Conservation (phyloP, 2,888 invertebrate species). For the Lydus trimaculatus region DNA sequence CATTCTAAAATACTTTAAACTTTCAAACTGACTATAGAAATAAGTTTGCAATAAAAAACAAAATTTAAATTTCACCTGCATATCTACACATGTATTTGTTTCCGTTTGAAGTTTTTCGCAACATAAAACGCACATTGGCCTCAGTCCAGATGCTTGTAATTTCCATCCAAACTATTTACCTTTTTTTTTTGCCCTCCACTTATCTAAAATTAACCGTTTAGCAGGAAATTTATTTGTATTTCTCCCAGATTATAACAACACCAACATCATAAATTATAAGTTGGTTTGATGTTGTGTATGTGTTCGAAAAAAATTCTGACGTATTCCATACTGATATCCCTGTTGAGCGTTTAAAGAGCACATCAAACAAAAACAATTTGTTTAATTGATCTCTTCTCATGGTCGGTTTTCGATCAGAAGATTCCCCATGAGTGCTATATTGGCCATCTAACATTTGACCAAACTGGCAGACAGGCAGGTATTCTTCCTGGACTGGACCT, state of each 20-base stretch:
- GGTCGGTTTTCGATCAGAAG: constrained; percentile 42
- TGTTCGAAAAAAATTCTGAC: neutral
- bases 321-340: constrained; percentile 19
- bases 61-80: constrained; percentile 38
- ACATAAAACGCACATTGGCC: constrained; percentile 42
- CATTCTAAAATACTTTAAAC: constrained; percentile 52
- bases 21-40: constrained; percentile 34
- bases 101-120: constrained; percentile 41
- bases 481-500: constrained; percentile 12
- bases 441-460: constrained; percentile 31
- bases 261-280: constrained; percentile 8
- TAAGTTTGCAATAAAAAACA: constrained; percentile 19
- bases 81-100: constrained; percentile 30
- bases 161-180: constrained; percentile 17
- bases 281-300: constrained; percentile 8
- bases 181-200: neutral
- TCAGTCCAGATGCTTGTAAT: constrained; percentile 40
- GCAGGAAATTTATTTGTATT: constrained; percentile 17
- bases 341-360: constrained; percentile 22
- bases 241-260: constrained; percentile 9
- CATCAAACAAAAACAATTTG: constrained; percentile 33
- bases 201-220: constrained; percentile 19
- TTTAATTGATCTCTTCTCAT: constrained; percentile 33
- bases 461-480: too few species aligned
- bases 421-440: constrained; percentile 45